Conservation (phyloP, 2,113 vertebrate genomes). For the Otolemur garnettii region DNA sequence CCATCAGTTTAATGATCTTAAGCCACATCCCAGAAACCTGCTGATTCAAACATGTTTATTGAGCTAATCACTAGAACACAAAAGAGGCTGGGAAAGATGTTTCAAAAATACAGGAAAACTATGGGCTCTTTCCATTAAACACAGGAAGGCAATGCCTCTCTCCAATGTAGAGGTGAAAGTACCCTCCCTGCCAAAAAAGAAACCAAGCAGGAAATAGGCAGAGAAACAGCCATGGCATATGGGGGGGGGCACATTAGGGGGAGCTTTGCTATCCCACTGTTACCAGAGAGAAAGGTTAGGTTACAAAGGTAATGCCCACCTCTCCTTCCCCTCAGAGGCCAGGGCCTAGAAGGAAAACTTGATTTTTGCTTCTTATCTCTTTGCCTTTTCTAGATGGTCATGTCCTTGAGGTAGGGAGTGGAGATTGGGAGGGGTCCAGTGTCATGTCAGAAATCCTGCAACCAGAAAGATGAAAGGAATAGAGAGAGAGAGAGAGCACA, state of each 20-base stretch:
- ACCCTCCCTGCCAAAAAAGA: background rate
- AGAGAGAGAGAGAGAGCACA: background rate
- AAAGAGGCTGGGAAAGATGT: conserved; percentile 2
- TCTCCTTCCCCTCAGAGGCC: background rate
- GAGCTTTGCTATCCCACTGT: background rate
- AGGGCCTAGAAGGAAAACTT: background rate
- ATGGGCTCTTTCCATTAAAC: background rate
- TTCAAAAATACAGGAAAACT: conserved; percentile 12
- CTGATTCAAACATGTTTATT: conserved; percentile 75
- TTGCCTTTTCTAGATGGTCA: conserved; percentile 38
- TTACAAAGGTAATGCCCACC: conserved; percentile 19
- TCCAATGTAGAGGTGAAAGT: background rate
- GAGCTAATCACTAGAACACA: conserved; percentile 5
- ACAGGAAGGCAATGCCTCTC: background rate
- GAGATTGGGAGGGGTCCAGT: background rate
- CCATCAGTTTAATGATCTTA: conserved; percentile 22
- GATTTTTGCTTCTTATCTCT: conserved; percentile 31
- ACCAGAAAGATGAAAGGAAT: conserved; percentile 20
- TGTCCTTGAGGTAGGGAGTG: background rate
- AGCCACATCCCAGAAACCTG: background rate
- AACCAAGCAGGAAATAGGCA: conserved; percentile 21
- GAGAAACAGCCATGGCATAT: background rate
- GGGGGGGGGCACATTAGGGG: too few relatives aligned
- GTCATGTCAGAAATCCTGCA: conserved; percentile 75
- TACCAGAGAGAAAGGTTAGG: background rate